Evolutionary conservation across 2,113 vertebrate species (phyloP), one percentile per base, ranked within the genome.

Genomic region (Rhabdornis inornatus): DNA sequence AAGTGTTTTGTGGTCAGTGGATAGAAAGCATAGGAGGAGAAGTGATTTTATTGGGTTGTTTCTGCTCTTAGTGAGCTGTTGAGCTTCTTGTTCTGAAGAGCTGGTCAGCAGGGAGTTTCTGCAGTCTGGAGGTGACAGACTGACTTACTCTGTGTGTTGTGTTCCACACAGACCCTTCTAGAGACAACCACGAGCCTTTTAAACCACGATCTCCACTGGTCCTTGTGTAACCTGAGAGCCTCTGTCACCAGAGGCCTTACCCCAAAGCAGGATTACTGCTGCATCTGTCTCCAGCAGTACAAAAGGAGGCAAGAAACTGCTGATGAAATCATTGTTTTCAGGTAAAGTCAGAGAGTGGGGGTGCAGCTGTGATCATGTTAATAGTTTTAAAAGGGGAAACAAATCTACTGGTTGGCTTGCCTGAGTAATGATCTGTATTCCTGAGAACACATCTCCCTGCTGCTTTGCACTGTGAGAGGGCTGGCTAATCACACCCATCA

Each of bases 141-240:
- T 90, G 65, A 80, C 68, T 18, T 50, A 15, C 44, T 40, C 56
- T 76, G 33, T 92, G 6, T 63, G 1, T 57, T 96, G 39, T 91
- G 50, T 92, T 83, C 57, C 66, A 52, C 60, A 15, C 94, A 99
- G 99, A 99, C 99, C 13, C 97, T 99, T 80, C 96, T 99, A 47
- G 99, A 99, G 98, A 99, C 99, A 33, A 99, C 99, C 9, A 99
- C 99, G 2, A 99, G 90, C 91, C 98, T 99, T 60, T 80, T 99
- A 66, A 99, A 99, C 97, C 99, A 99, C 3, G 99, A 99, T 96
- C 99, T 99, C 78, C 99, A 99, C 83, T 99, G 99, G 99, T 99
- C 99, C n/a, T 96, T 99, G 84, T 98, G 98, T 74, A 99, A 99
- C 95, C 98, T 99, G 60, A 99, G 98, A 77, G 98, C 98, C 27